phyloP scores from a whole-genome alignment of 2,888 invertebrate genomes.

The Aelia acuminata region DNA sequence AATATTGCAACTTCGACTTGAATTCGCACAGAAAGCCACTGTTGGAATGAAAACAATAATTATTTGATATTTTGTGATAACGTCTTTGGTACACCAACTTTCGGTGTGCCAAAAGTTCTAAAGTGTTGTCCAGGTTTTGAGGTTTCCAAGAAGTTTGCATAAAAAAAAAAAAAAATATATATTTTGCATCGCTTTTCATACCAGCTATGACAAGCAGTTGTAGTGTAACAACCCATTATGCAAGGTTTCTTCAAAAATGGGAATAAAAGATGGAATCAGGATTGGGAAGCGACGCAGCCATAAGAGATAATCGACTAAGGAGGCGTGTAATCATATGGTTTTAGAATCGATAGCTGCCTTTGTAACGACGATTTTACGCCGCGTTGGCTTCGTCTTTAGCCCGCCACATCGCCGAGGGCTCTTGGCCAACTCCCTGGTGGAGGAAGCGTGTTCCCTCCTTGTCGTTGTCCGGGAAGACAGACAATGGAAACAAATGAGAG shows the following conservation, averaged over 20 bases:
- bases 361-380: conserved; percentile 44
- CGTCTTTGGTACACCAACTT: no score
- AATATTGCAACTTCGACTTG: no score
- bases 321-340: conserved; percentile 38
- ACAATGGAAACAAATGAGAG: not conserved
- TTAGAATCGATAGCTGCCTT: conserved; percentile 15
- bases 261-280: not conserved
- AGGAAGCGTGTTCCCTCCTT: not conserved
- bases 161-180: no score
- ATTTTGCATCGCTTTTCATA: not conserved
- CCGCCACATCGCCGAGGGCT: not conserved
- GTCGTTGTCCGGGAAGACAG: not conserved
- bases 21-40: no score
- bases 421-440: not conserved
- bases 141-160: no score
- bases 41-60: no score
- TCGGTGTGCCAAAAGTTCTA: no score
- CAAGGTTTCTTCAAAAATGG: not conserved
- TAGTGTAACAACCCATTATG: not conserved
- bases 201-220: not conserved
- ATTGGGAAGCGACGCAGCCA: conserved; percentile 5
- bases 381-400: conserved; percentile 18
- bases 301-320: conserved; percentile 17
- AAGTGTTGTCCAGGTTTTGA: no score
- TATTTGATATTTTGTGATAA: no score